A percentile compares a stretch with the other conserved stretches of the same genome.
Conservation (phyloP, 2,888 invertebrate genomes). For the Aproaerema taeniolella region DNA sequence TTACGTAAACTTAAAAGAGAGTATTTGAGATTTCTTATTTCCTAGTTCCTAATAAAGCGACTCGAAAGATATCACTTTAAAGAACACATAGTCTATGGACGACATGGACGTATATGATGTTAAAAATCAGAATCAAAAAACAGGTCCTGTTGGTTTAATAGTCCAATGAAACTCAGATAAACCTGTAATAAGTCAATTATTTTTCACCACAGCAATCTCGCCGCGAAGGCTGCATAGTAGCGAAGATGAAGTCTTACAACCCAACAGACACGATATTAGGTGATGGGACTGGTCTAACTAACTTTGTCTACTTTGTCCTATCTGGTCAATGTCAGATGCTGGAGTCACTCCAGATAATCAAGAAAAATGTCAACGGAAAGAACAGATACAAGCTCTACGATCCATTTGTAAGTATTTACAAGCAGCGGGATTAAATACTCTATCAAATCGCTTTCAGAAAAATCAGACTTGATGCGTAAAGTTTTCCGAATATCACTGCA, state of each 20-base stretch:
- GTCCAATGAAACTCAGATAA: no score
- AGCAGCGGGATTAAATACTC: no score
- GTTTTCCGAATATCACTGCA: no score
- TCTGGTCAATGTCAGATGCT: constrained; percentile 79
- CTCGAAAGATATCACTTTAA: no score
- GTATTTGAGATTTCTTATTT: no score
- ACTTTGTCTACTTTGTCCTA: constrained; percentile 75
- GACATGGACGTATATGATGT: no score
- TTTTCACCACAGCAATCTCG: constrained; percentile 55
- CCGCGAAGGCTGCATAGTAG: constrained; percentile 81
- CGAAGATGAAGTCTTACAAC: constrained; percentile 77
- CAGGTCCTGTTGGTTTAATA: no score
- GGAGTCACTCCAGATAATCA: constrained; percentile 70
- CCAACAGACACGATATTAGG: constrained; percentile 75
- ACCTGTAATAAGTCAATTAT: not conserved
- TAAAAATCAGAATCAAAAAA: no score
- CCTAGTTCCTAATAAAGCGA: no score
- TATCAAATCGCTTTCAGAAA: not conserved
- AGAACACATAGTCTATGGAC: no score
- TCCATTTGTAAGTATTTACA: constrained; percentile 57
- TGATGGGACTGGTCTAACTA: constrained; percentile 64
- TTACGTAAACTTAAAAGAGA: no score
- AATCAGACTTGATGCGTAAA: no score
- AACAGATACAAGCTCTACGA: constrained; percentile 62
- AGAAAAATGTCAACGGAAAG: constrained; percentile 41